These are phyloP conservation scores for Python bivittatus DNA, from an alignment of 2,113 vertebrate species.

Conservation along the genomic window DNA sequence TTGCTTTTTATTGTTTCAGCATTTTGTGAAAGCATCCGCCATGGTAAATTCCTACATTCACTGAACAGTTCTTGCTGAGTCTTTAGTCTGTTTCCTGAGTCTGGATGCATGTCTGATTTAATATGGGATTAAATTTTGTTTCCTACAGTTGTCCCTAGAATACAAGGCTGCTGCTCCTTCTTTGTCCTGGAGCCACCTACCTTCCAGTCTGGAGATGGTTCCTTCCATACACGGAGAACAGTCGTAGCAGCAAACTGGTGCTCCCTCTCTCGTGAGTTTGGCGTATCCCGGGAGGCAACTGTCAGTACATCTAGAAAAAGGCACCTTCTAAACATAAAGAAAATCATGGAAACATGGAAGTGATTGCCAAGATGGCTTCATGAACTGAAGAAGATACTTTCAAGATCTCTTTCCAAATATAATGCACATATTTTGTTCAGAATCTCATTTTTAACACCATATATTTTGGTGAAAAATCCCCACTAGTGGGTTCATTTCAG, in stretches of 20 bases:
- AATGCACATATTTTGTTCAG: neutral
- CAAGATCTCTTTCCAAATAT: neutral
- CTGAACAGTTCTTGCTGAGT: no score
- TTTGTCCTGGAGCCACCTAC: neutral
- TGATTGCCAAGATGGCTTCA: neutral
- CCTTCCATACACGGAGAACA: neutral
- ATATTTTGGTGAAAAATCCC: no score
- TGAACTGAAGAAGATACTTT: neutral
- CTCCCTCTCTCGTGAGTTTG: neutral
- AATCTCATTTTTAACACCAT: no score
- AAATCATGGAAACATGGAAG: neutral
- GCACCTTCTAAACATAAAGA: neutral
- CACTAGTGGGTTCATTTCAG: neutral
- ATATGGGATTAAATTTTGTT: neutral
- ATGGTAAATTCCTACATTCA: no score
- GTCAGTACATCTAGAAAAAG: neutral
- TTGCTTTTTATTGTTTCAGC: neutral
- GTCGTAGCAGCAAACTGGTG: neutral
- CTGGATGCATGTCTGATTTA: no score
- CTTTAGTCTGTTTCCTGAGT: neutral
- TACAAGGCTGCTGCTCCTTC: neutral
- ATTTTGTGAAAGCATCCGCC: neutral
- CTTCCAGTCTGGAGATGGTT: neutral
- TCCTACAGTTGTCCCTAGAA: neutral
- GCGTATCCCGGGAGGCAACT: neutral